Evolutionary conservation across 2,888 invertebrate genomes (phyloP).

Genomic region (Diarsia mendica): DNA sequence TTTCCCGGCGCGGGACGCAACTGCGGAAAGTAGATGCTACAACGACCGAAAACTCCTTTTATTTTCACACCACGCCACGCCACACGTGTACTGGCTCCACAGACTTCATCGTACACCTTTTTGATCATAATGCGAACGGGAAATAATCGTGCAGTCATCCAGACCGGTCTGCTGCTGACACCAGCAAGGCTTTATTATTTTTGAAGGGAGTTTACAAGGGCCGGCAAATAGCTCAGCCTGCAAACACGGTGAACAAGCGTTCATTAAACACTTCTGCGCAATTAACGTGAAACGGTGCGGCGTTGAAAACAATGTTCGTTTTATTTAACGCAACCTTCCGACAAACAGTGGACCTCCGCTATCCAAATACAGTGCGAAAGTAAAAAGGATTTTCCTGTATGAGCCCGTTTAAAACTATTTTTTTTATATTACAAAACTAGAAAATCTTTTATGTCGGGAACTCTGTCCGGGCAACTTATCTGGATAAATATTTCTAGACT

Average conservation of each 20-base stretch:
- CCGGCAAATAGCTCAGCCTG: constrained; percentile 71
- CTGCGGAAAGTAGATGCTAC: constrained; percentile 30
- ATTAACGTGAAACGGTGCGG: constrained; percentile 76
- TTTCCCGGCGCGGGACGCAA: constrained; percentile 15
- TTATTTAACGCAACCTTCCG: constrained; percentile 73
- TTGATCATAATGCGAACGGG: constrained; percentile 63
- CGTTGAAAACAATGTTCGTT: constrained; percentile 79
- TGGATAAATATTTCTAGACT: constrained; percentile 30
- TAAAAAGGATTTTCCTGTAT: constrained; percentile 63
- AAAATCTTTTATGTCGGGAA: constrained; percentile 18
- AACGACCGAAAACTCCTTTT: constrained; percentile 44
- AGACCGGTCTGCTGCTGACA: constrained; percentile 50
- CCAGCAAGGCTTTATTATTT: constrained; percentile 60
- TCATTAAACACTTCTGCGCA: constrained; percentile 85
- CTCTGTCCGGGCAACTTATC: constrained; percentile 14
- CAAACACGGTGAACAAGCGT: constrained; percentile 79
- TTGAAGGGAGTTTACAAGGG: constrained; percentile 67
- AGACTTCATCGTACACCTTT: constrained; percentile 41
- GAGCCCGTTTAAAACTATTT: constrained; percentile 45
- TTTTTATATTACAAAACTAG: constrained; percentile 27
- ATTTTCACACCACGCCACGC: constrained; percentile 34
- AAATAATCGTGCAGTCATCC: constrained; percentile 60
- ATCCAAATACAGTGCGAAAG: constrained; percentile 66
- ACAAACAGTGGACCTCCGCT: constrained; percentile 68
- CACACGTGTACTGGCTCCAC: constrained; percentile 16